phyloP scores from a whole-genome alignment of 2,888 invertebrate species.

The Napeogenes sylphis region DNA sequence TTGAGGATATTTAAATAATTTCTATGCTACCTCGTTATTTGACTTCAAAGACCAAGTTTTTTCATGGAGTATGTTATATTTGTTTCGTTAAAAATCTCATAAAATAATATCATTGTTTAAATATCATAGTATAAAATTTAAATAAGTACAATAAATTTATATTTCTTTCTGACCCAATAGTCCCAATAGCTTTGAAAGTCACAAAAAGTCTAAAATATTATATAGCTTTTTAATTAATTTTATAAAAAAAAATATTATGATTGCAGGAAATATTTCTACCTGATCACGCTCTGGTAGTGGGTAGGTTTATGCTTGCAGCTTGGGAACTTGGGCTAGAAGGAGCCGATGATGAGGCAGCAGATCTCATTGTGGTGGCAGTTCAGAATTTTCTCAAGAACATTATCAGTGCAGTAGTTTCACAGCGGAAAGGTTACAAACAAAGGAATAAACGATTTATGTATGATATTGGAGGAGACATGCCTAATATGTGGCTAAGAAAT shows the following conservation, averaged over 20 bases:
- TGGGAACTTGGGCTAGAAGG: slow-evolving; percentile 94
- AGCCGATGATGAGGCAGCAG: slow-evolving; percentile 89
- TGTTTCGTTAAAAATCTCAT: no score
- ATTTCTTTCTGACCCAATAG: no score
- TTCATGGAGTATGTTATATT: no score
- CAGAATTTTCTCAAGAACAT: slow-evolving; percentile 89
- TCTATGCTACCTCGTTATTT: no score
- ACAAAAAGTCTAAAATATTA: no score
- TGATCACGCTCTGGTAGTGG: slow-evolving; percentile 88
- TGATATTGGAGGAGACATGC: slow-evolving; percentile 86
- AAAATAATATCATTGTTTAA: no score
- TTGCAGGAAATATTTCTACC: slow-evolving; percentile 87
- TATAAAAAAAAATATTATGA: not conserved
- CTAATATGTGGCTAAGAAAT: slow-evolving; percentile 89
- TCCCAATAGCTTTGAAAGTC: no score
- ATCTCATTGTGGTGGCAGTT: slow-evolving; percentile 88
- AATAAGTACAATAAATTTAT: no score
- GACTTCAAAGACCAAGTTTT: no score
- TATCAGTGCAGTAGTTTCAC: slow-evolving; percentile 85
- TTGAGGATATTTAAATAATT: no score
- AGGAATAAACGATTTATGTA: slow-evolving; percentile 86
- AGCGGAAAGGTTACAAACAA: slow-evolving; percentile 87
- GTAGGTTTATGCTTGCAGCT: slow-evolving; percentile 89
- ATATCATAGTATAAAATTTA: no score
- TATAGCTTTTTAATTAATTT: no score